phyloP scores from a whole-genome alignment of 2,888 invertebrate species.

The Neoaliturus tenellus region DNA sequence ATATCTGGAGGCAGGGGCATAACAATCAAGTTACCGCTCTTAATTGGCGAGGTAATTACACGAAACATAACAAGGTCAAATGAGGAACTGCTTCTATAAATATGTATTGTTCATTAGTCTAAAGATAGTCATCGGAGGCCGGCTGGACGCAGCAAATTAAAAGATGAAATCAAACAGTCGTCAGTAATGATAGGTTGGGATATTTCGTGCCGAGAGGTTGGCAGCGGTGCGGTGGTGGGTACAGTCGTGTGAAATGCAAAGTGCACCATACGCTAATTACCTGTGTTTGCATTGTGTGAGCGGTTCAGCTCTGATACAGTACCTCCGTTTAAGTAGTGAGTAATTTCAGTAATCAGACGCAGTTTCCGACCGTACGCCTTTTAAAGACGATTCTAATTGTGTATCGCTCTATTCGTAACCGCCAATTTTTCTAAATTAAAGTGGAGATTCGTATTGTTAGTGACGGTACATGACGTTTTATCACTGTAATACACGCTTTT shows the following conservation, averaged over 20 bases:
- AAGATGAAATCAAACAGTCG: slow-evolving; percentile 42
- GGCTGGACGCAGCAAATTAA: slow-evolving; percentile 23
- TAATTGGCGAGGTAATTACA: slow-evolving; percentile 12
- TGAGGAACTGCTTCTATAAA: slow-evolving; percentile 24
- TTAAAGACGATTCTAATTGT: slow-evolving; percentile 26
- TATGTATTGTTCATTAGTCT: slow-evolving; percentile 50
- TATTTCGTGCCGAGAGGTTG: slow-evolving; percentile 27
- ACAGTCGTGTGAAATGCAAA: slow-evolving; percentile 43
- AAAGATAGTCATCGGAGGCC: slow-evolving; percentile 4
- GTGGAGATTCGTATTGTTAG: slow-evolving; percentile 10
- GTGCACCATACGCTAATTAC: slow-evolving; percentile 32
- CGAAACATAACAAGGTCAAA: slow-evolving; percentile 33
- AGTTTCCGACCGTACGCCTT: neutral
- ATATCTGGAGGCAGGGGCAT: neutral
- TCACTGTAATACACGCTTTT: neutral
- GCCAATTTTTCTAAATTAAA: neutral
- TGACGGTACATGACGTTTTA: neutral
- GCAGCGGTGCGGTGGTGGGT: too few species aligned
- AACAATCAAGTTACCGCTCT: slow-evolving; percentile 23
- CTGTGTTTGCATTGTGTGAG: slow-evolving; percentile 3
- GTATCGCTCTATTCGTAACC: neutral
- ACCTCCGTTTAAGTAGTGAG: slow-evolving; percentile 26
- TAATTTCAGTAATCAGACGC: slow-evolving; percentile 10
- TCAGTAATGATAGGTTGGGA: slow-evolving; percentile 31
- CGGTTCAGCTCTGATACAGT: slow-evolving; percentile 24